A percentile compares a stretch with the other conserved stretches of the same genome.
Evolutionary conservation across 2,113 vertebrate genomes (phyloP).

Genomic region (Xiphophorus hellerii): DNA sequence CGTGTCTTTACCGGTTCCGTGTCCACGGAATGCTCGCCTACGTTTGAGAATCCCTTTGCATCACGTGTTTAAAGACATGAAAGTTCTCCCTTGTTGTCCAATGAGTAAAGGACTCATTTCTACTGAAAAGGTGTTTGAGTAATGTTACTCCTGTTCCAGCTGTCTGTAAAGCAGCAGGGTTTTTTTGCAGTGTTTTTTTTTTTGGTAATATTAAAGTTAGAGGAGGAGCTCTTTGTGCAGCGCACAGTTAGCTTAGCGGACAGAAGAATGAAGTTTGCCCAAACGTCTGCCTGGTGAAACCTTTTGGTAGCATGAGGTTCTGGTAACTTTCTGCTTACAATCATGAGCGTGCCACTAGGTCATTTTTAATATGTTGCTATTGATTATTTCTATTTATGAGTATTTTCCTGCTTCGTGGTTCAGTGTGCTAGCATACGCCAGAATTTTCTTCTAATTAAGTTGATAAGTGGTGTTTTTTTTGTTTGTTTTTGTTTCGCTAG

Average conservation of each 20-base stretch:
- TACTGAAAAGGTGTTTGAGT: conserved; percentile 30
- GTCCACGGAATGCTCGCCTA: conserved; percentile 84
- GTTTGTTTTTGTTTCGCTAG: no score
- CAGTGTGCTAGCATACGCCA: background rate
- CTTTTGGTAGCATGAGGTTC: conserved; percentile 15
- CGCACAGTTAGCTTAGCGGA: conserved; percentile 6
- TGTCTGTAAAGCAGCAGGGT: background rate
- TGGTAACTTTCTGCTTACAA: conserved; percentile 38
- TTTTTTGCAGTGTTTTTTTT: background rate
- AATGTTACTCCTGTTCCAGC: background rate
- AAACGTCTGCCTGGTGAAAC: conserved; percentile 21
- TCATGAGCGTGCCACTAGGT: conserved; percentile 20
- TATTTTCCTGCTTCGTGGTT: background rate
- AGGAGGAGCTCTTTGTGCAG: conserved; percentile 16
- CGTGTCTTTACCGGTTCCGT: conserved; percentile 96
- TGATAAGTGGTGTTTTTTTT: background rate
- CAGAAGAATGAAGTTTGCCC: background rate
- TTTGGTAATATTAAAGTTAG: background rate
- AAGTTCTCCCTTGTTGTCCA: background rate
- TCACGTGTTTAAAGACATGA: background rate
- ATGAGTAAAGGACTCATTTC: conserved; percentile 21
- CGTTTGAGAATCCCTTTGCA: conserved; percentile 27
- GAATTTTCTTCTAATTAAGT: background rate
- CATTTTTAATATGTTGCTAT: background rate
- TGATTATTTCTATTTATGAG: conserved; percentile 6